A percentile compares a stretch with the other conserved stretches of the same genome.
These are phyloP conservation scores for Azorinus chamasolen DNA, from an alignment of 2,888 invertebrate genomes.

Conservation along the genomic window DNA sequence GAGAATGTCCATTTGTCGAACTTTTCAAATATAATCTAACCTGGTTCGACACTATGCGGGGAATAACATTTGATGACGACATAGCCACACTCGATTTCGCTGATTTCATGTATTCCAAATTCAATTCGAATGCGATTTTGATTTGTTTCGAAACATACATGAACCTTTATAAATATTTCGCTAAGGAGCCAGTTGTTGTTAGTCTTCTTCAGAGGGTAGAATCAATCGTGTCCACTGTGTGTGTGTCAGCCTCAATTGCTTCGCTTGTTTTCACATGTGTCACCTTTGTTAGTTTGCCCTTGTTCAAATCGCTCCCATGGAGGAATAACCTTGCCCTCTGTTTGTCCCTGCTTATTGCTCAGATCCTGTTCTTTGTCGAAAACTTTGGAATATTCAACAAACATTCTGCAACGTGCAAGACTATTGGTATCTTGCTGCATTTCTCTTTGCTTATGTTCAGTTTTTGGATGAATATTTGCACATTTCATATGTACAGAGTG, in stretches of 20 bases:
- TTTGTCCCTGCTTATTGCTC: conserved; percentile 27
- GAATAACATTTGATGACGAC: no score
- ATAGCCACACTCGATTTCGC: no score
- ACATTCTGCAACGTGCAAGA: conserved; percentile 10
- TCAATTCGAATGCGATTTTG: neutral
- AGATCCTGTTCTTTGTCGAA: conserved; percentile 22
- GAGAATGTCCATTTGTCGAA: no score
- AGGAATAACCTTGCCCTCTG: conserved; percentile 38
- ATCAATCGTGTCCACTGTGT: conserved; percentile 3
- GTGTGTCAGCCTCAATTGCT: conserved; percentile 20
- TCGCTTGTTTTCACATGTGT: conserved; percentile 31
- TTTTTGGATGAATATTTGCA: conserved; percentile 44
- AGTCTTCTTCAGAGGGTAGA: conserved; percentile 2
- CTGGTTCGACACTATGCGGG: no score
- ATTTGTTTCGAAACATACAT: conserved; percentile 11
- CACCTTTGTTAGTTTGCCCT: conserved; percentile 25
- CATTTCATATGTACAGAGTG: conserved; percentile 45
- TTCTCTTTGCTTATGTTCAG: conserved; percentile 40
- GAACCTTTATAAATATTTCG: neutral
- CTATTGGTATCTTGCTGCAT: conserved; percentile 32
- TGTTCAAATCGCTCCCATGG: conserved; percentile 33
- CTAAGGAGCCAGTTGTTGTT: neutral
- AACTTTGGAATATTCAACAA: neutral
- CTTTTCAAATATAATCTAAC: no score
- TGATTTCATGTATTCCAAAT: no score